Evolutionary conservation across 2,113 vertebrate species (phyloP).

Genomic region (Paradoxurus hermaphroditus): DNA sequence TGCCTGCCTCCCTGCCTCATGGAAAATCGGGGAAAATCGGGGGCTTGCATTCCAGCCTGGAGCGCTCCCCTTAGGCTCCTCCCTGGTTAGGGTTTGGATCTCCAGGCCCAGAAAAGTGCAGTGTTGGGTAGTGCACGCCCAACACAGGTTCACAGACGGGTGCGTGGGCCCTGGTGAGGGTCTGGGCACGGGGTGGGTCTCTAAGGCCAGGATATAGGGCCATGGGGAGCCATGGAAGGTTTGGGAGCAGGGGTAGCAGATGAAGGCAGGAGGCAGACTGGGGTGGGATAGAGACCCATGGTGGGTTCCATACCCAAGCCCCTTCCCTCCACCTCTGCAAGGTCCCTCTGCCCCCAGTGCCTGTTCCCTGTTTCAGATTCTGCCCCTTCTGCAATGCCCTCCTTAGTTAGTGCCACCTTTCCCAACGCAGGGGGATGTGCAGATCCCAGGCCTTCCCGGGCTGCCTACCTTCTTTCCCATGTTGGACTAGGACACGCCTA

Average conservation of each 20-base stretch:
- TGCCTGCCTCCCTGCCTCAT: too few relatives aligned
- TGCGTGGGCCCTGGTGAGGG: rapidly evolving
- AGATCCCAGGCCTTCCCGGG: not conserved
- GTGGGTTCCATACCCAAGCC: not conserved
- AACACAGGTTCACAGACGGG: not conserved
- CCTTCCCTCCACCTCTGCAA: too few relatives aligned
- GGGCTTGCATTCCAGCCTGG: not conserved
- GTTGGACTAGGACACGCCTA: not conserved
- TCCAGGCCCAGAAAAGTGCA: not conserved
- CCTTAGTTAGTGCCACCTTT: not conserved
- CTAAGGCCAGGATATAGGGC: not conserved
- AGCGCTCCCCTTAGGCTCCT: not conserved
- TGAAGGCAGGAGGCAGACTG: not conserved
- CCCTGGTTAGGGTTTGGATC: not conserved
- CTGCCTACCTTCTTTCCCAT: not conserved
- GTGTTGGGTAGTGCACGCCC: rapidly evolving
- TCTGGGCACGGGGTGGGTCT: rapidly evolving
- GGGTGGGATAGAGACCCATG: not conserved
- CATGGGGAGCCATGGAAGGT: not conserved
- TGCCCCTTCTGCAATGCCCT: not conserved
- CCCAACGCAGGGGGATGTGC: too few relatives aligned
- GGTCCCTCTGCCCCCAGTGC: not conserved
- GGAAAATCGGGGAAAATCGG: too few relatives aligned
- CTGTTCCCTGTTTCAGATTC: not conserved
- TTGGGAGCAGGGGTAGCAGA: not conserved